A percentile compares a stretch with the other conserved stretches of the same genome.
These are phyloP conservation scores for Isichthys henryi DNA, from an alignment of 2,113 vertebrate species.

Conservation along the genomic window DNA sequence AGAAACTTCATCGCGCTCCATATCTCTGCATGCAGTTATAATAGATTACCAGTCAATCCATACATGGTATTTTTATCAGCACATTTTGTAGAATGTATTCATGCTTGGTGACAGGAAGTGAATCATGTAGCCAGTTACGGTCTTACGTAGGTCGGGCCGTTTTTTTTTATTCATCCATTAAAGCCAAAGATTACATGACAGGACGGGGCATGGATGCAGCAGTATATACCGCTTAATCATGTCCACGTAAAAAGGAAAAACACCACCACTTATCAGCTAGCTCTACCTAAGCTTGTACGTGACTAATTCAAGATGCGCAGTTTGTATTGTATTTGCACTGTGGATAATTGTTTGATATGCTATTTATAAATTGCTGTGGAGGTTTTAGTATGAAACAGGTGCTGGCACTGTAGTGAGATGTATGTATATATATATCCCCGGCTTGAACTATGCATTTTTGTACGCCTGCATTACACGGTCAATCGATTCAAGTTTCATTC, in stretches of 20 bases:
- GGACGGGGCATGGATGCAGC: slow-evolving; percentile 37
- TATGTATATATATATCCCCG: background rate
- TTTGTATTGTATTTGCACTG: background rate
- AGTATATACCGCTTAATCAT: background rate
- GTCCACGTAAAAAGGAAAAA: background rate
- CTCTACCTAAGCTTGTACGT: background rate
- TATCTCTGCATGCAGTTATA: background rate
- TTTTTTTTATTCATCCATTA: background rate
- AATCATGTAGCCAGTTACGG: background rate
- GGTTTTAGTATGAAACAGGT: background rate
- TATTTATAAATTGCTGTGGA: background rate
- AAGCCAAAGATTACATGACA: background rate
- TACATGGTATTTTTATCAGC: background rate
- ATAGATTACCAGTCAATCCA: background rate
- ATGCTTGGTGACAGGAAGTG: slow-evolving; percentile 41
- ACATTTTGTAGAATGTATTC: background rate
- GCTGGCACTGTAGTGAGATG: background rate
- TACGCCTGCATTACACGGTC: background rate
- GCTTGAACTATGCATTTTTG: background rate
- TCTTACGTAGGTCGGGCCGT: background rate
- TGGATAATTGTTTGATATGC: background rate
- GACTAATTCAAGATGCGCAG: background rate
- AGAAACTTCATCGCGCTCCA: background rate
- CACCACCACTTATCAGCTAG: background rate
- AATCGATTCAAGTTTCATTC: background rate